phyloP scores from a whole-genome alignment of 2,797 vertebrate genomes.

The Ceryle rudis region DNA sequence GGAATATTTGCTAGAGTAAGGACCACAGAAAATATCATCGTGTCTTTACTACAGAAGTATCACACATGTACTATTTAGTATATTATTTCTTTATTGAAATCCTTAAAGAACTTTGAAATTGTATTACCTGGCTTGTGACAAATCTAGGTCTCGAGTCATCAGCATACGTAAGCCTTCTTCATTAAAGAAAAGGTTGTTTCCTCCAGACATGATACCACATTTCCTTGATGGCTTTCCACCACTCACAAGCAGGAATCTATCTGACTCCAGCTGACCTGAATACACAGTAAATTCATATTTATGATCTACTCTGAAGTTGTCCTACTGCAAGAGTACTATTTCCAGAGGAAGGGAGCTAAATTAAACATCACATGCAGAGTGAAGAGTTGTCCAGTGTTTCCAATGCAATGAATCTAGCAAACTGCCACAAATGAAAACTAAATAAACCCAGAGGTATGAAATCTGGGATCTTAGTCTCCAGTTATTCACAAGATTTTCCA shows the following conservation, averaged over 20 bases:
- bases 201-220: conserved; percentile 96
- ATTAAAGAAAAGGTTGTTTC: conserved; percentile 97
- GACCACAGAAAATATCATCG: not conserved
- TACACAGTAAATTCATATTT: conserved; percentile 53
- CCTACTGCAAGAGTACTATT: not conserved
- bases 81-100: not conserved
- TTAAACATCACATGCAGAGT: not conserved
- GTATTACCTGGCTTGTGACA: conserved; percentile 94
- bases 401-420: not conserved
- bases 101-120: not conserved
- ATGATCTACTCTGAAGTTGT: not conserved
- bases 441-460: not conserved
- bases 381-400: not conserved
- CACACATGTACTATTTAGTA: not conserved
- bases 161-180: conserved; percentile 97
- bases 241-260: conserved; percentile 90
- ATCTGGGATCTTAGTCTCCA: not conserved
- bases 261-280: conserved; percentile 88
- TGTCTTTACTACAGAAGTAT: not conserved
- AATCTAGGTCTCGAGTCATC: conserved; percentile 93
- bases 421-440: not conserved
- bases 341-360: conserved; percentile 9
- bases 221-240: conserved; percentile 97
- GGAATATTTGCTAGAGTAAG: not conserved
- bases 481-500: not conserved